Evolutionary conservation across 2,888 invertebrate species (phyloP).

Genomic region (Xestia c-nigrum): DNA sequence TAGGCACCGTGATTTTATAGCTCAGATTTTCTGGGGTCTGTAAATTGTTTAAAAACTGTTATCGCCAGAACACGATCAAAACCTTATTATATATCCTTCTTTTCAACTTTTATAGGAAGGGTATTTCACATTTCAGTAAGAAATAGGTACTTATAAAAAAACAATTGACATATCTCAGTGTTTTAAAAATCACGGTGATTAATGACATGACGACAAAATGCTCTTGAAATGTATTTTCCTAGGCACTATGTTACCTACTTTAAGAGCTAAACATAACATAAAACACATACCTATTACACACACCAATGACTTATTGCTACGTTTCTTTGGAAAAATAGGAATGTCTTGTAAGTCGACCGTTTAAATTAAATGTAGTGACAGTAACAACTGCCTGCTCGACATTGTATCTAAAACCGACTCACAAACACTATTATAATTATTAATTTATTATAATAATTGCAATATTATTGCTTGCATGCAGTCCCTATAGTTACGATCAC

Average conservation of each 20-base stretch:
- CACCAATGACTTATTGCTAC: constrained; percentile 56
- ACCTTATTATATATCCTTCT: neutral
- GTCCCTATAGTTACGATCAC: constrained; percentile 38
- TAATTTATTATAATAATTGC: constrained; percentile 45
- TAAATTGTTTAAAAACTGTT: neutral
- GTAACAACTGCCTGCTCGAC: constrained; percentile 15
- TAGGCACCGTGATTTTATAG: constrained; percentile 7
- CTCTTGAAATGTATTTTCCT: constrained; percentile 14
- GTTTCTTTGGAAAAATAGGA: constrained; percentile 67
- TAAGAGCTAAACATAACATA: constrained; percentile 18
- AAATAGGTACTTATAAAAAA: neutral
- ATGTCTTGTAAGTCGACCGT: constrained; percentile 55
- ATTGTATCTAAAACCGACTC: constrained; percentile 38
- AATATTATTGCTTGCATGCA: constrained; percentile 57
- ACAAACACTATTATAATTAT: constrained; percentile 47
- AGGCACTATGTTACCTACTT: constrained; percentile 24
- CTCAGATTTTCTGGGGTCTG: neutral
- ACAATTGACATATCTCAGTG: neutral
- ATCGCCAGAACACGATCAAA: neutral
- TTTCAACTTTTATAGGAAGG: neutral
- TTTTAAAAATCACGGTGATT: neutral
- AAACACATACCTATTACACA: constrained; percentile 30
- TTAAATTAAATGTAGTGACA: constrained; percentile 41
- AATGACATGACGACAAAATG: constrained; percentile 13
- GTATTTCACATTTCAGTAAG: neutral